Base-by-base conservation (phyloP, 2,888 invertebrate genomes). In the Archips crataeganus region DNA sequence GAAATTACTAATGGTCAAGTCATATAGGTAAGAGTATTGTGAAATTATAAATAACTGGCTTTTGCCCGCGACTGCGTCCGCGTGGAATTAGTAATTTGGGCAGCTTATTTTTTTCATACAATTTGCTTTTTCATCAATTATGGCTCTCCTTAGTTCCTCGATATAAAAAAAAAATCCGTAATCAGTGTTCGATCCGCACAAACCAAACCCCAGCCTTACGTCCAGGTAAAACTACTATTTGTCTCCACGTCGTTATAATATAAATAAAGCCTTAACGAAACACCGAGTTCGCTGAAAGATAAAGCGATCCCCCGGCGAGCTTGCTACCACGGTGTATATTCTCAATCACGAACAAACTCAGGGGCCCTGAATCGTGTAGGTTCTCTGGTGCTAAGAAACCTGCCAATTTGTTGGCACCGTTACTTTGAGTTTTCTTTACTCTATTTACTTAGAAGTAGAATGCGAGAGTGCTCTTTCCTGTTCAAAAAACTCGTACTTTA, bases 191-290 rank as follows among this genome's bases (percentile, higher is more conserved):
- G 13, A 13, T 3, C 10, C 59, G 42, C 47, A 4, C 39, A 13
- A 8, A 13, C 34, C 45, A 10, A 11, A 34, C 63, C 57, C 47
- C 47, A 72, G 51, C 69, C 73, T 74, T 65, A 65, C n/a, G 60
- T 45, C 69, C 69, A 69, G 69, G 60, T 65, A 60, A 69, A 73
- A 69, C 61, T 72, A 63, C 74, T 36, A 74, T 74, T 65, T 65
- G 54, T 69, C 74, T 61, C 54, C 54, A 60, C 61, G 65, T 72
- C 68, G 67, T 74, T 74, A 65, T 74, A 70, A 74, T 74, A 74
- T 74, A 74, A 74, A 74, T 74, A 74, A 51, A 74, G 69, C 69
- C 65, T 70, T 74, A 72, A 72, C 75, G 71, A 69, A 68, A 75
- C 75, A 71, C 69, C 68, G 72, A 72, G 51, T 72, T 42, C 72